Evolutionary conservation across 2,888 invertebrate genomes (phyloP).

Genomic region (Panzeria rudis): DNA sequence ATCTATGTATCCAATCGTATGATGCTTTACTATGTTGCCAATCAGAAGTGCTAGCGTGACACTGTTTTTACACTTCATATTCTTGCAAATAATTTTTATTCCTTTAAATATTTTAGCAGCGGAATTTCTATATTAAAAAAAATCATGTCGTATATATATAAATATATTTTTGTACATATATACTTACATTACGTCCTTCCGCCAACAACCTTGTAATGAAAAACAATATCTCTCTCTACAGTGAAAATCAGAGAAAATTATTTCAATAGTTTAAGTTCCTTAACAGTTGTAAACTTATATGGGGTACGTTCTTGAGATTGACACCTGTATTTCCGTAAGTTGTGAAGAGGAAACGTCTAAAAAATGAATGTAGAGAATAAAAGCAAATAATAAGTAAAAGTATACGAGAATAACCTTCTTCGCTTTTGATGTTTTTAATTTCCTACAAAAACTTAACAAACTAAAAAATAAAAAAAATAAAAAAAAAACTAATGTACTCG

Average conservation of each 20-base stretch:
- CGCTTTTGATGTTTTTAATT: constrained; percentile 52
- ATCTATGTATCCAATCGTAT: too few species aligned
- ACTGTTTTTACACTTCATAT: neutral
- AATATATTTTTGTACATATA: neutral
- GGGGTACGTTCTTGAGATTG: constrained; percentile 46
- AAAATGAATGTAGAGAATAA: neutral
- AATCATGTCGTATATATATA: neutral
- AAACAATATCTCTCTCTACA: neutral
- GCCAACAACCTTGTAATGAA: constrained; percentile 8
- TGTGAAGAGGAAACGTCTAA: constrained; percentile 26
- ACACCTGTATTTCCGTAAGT: constrained; percentile 55
- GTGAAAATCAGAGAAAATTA: neutral
- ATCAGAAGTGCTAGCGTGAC: neutral
- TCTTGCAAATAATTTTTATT: neutral
- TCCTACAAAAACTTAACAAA: constrained; percentile 30
- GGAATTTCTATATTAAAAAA: neutral
- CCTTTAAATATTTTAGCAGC: neutral
- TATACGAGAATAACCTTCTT: constrained; percentile 44
- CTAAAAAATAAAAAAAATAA: neutral
- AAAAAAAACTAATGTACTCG: neutral
- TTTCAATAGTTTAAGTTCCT: constrained; percentile 18
- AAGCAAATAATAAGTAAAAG: neutral
- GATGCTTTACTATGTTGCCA: too few species aligned
- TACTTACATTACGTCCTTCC: neutral
- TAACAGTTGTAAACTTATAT: constrained; percentile 19